phyloP scores from a whole-genome alignment of 2,113 vertebrate species.

The Uria aalge region DNA sequence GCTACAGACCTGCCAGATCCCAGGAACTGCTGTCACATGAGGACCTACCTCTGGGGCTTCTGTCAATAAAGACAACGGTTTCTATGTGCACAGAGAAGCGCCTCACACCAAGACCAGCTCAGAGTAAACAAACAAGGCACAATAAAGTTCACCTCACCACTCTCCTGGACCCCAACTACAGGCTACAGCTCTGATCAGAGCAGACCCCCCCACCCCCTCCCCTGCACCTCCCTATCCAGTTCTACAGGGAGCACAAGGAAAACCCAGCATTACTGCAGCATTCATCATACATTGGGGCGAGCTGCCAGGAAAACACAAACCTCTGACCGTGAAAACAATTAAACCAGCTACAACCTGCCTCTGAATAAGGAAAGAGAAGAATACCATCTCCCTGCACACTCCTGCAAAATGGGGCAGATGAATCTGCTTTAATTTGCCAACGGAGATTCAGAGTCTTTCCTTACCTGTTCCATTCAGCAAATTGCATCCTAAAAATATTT shows the following conservation, averaged over 20 bases:
- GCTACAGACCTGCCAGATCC: conserved; percentile 48
- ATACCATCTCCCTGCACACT: conserved; percentile 18
- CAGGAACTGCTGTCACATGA: conserved; percentile 70
- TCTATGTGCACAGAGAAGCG: conserved; percentile 80
- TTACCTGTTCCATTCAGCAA: neutral
- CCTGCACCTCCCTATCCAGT: conserved; percentile 50
- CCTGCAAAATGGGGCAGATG: conserved; percentile 21
- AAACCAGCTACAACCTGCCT: conserved; percentile 38
- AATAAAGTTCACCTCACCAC: conserved; percentile 60
- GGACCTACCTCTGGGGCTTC: conserved; percentile 66
- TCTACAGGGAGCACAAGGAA: conserved; percentile 37
- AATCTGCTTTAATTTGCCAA: neutral
- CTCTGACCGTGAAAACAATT: conserved; percentile 47
- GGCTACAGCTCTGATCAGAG: neutral
- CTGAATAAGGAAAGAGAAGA: conserved; percentile 13
- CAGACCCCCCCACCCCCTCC: neutral
- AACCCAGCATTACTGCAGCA: conserved; percentile 36
- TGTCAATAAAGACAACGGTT: conserved; percentile 80
- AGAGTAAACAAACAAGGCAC: conserved; percentile 73
- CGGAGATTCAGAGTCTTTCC: neutral
- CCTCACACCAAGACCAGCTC: conserved; percentile 67
- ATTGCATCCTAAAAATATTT: neutral
- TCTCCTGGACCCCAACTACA: conserved; percentile 29
- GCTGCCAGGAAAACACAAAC: conserved; percentile 36
- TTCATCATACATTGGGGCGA: conserved; percentile 40